These are phyloP conservation scores for Hirudo medicinalis DNA, from an alignment of 1,140 invertebrate species.

Conservation along the genomic window DNA sequence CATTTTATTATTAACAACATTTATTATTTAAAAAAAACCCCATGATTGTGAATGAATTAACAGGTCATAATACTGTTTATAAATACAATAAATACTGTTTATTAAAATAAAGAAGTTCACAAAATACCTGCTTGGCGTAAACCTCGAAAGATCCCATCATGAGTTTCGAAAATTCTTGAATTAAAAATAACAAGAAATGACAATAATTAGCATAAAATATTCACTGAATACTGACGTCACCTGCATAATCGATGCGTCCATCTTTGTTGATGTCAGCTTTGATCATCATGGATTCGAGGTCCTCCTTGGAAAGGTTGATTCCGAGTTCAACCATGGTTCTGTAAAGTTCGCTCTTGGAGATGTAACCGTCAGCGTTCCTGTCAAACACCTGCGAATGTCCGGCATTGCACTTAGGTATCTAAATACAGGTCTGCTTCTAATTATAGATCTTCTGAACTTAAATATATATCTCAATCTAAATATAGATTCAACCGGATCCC, in stretches of 20 bases:
- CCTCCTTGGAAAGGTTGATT: conserved; percentile 17
- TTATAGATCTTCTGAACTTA: too few species aligned
- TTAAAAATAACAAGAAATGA: too few species aligned
- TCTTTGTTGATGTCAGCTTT: conserved; percentile 22
- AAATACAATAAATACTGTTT: too few species aligned
- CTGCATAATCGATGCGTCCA: conserved; percentile 23
- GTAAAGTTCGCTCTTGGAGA: conserved; percentile 15
- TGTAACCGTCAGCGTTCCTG: conserved; percentile 20
- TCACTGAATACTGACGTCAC: conserved; percentile 11
- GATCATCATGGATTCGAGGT: conserved; percentile 20
- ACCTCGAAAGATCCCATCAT: conserved; percentile 9
- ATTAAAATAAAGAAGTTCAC: not conserved
- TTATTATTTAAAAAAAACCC: too few species aligned
- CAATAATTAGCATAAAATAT: too few species aligned
- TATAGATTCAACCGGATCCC: too few species aligned
- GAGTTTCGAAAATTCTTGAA: conserved; percentile 17
- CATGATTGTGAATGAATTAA: too few species aligned
- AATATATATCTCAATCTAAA: too few species aligned
- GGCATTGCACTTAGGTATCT: too few species aligned
- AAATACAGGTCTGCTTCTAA: too few species aligned
- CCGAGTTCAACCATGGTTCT: conserved; percentile 21
- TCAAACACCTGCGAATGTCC: conserved; percentile 20
- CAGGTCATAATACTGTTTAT: too few species aligned
- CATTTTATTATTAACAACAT: too few species aligned
- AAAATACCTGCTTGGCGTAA: conserved; percentile 12